Conservation (phyloP, 1,140 invertebrate species). For the Nixonia krombeini region DNA sequence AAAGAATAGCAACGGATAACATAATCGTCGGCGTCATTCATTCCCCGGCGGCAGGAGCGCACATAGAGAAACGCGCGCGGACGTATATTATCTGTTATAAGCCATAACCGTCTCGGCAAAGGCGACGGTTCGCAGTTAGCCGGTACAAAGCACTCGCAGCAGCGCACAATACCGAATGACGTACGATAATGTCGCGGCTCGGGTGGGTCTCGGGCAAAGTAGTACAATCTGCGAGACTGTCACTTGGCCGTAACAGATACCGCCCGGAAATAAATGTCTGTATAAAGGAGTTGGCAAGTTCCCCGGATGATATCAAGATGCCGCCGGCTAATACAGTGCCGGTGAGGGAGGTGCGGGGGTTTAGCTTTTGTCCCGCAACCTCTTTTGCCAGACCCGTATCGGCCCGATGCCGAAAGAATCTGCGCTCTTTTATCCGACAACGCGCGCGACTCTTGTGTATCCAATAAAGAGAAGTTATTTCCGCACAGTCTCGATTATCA, state of each 20-base stretch:
- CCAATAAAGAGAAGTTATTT: background rate
- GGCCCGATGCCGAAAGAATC: background rate
- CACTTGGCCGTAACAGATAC: slow-evolving; percentile 60
- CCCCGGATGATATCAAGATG: slow-evolving; percentile 60
- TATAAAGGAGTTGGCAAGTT: slow-evolving; percentile 65
- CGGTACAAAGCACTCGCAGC: slow-evolving; percentile 27
- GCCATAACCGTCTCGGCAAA: slow-evolving; percentile 11
- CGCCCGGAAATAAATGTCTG: slow-evolving; percentile 61
- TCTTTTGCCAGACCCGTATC: background rate
- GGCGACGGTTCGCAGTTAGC: slow-evolving; percentile 16
- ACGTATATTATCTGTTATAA: slow-evolving; percentile 8
- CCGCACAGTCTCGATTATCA: too few species aligned
- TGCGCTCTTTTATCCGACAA: background rate
- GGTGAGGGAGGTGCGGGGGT: slow-evolving; percentile 5
- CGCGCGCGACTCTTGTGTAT: background rate
- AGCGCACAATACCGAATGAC: slow-evolving; percentile 52
- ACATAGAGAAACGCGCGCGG: background rate
- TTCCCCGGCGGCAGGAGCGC: background rate
- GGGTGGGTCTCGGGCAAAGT: slow-evolving; percentile 47
- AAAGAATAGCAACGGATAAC: slow-evolving; percentile 1
- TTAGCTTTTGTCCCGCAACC: slow-evolving; percentile 41
- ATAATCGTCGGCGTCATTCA: too few species aligned
- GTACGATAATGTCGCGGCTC: slow-evolving; percentile 54
- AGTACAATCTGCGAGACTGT: slow-evolving; percentile 59
- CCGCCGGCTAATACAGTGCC: slow-evolving; percentile 55